Evolutionary conservation across 2,797 vertebrate genomes (phyloP).

Genomic region (Poliocrania exsul): DNA sequence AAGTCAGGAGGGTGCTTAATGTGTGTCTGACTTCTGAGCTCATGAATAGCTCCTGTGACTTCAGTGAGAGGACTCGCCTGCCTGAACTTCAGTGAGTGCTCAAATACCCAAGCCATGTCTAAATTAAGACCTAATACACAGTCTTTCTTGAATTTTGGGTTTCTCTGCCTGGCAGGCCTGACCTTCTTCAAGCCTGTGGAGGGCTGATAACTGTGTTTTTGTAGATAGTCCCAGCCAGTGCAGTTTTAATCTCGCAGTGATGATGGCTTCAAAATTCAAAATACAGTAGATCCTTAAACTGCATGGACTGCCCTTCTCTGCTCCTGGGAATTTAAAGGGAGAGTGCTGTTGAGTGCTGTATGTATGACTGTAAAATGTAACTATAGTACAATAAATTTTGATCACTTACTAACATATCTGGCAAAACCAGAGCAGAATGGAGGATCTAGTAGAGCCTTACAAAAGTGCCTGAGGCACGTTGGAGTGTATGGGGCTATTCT

Average conservation of each 20-base stretch:
- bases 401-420: background rate
- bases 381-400: background rate
- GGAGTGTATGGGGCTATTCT: background rate
- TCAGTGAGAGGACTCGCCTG: background rate
- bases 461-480: accelerated
- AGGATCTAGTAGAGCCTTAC: background rate
- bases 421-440: background rate
- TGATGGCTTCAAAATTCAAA: background rate
- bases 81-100: background rate
- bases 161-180: background rate
- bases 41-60: background rate
- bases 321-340: background rate
- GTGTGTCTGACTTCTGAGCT: background rate
- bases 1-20: background rate
- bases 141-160: background rate
- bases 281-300: background rate
- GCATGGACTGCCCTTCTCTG: background rate
- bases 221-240: background rate
- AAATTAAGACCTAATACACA: background rate
- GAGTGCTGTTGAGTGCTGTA: background rate
- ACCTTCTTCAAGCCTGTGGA: background rate
- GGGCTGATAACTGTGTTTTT: background rate
- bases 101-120: background rate
- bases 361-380: background rate
- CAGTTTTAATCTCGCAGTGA: background rate